Percentiles rank a stretch among this genome's conserved stretches.
Conservation (phyloP, 2,888 invertebrate genomes). For the Amphipoea lucens region DNA sequence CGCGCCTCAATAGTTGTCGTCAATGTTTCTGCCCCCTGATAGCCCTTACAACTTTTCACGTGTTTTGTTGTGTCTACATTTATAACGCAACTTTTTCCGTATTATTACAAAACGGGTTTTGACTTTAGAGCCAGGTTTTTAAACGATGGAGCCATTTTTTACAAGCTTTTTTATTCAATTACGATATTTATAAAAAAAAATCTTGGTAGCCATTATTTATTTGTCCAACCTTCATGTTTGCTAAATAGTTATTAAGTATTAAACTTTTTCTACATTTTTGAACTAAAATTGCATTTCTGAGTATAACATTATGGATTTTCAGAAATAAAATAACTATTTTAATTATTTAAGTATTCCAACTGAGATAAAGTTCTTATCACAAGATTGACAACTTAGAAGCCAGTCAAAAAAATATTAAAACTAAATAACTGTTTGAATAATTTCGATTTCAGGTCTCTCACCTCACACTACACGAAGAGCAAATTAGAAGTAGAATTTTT, state of each 20-base stretch:
- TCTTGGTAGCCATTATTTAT: no score
- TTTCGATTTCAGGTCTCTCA: not conserved
- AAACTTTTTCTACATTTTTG: no score
- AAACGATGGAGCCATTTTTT: not conserved
- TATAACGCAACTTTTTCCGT: not conserved
- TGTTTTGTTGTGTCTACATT: constrained; percentile 19
- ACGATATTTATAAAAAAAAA: no score
- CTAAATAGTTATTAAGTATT: no score
- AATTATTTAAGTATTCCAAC: no score
- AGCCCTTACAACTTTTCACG: constrained; percentile 16
- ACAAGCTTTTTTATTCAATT: no score
- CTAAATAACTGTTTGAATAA: not conserved
- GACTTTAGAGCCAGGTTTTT: not conserved
- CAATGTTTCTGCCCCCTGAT: constrained; percentile 19
- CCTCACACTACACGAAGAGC: not conserved
- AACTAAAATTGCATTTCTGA: no score
- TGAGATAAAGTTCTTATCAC: not conserved
- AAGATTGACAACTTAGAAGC: not conserved
- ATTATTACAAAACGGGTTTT: not conserved
- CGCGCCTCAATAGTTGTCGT: constrained; percentile 9
- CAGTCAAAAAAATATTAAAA: not conserved
- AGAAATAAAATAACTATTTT: no score
- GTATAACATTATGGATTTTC: no score
- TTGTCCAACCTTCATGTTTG: no score
- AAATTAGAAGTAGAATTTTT: not conserved